Percentiles rank a stretch among this genome's conserved stretches.
Evolutionary conservation across 2,113 vertebrate species (phyloP).

Genomic region (Ammodytes dubius): DNA sequence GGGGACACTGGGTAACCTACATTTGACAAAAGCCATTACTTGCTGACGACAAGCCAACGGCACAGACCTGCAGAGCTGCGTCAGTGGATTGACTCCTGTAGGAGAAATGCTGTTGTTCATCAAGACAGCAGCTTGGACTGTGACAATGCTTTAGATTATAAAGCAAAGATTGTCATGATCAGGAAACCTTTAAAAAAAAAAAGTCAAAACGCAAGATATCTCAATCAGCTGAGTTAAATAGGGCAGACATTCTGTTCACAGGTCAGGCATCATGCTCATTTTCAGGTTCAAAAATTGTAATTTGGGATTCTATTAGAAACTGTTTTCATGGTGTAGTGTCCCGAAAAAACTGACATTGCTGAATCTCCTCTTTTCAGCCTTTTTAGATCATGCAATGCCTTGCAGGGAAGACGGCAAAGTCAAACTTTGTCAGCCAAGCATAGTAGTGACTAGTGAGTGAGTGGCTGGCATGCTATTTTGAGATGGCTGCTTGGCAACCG

Average conservation of each 20-base stretch:
- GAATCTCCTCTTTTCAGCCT: too few relatives aligned
- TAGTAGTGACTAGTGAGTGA: slow-evolving; percentile 39
- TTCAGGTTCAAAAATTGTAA: too few relatives aligned
- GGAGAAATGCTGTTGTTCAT: background rate
- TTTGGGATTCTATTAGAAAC: too few relatives aligned
- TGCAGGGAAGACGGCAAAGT: slow-evolving; percentile 41
- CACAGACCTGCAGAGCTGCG: background rate
- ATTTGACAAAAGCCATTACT: slow-evolving; percentile 66
- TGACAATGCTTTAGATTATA: background rate
- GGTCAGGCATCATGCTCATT: too few relatives aligned
- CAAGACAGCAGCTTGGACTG: background rate
- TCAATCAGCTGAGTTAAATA: background rate
- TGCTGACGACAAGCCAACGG: slow-evolving; percentile 34
- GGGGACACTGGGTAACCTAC: slow-evolving; percentile 65
- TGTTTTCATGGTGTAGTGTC: too few relatives aligned
- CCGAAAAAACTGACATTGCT: too few relatives aligned
- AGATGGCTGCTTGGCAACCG: slow-evolving; percentile 74
- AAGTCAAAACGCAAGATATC: background rate
- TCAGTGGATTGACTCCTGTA: background rate
- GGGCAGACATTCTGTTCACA: background rate
- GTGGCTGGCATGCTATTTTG: slow-evolving; percentile 64
- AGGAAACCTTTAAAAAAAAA: background rate
- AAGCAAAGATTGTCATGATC: background rate
- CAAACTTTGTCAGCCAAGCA: slow-evolving; percentile 58
- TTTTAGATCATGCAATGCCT: background rate